Conservation (phyloP, 2,113 vertebrate genomes). For the Antechinus flavipes region DNA sequence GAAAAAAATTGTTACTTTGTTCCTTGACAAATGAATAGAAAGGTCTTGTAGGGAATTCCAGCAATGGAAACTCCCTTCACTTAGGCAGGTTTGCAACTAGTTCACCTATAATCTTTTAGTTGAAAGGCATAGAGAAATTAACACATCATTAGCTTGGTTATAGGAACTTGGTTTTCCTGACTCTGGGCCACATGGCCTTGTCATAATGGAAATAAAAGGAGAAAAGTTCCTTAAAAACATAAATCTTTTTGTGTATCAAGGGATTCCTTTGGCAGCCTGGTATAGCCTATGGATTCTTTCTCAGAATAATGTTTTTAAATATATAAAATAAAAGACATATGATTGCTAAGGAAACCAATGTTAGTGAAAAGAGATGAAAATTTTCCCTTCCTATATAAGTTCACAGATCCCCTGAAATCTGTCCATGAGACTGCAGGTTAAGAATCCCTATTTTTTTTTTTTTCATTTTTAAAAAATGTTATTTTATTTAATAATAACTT, state of each 20-base stretch:
- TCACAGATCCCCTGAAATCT: not conserved
- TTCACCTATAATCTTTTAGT: not conserved
- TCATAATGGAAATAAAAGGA: not conserved
- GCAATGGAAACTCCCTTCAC: not conserved
- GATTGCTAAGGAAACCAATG: not conserved
- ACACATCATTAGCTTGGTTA: not conserved
- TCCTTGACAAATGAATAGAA: not conserved
- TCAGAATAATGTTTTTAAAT: not conserved
- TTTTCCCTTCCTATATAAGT: not conserved
- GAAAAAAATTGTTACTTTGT: not conserved
- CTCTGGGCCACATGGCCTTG: not conserved
- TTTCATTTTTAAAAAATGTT: too few species aligned
- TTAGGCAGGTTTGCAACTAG: not conserved
- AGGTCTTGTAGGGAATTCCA: not conserved
- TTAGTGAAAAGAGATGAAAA: not conserved
- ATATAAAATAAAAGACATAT: not conserved
- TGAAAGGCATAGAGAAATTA: not conserved
- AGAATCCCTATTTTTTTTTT: not conserved
- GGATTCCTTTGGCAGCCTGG: not conserved
- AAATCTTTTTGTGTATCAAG: not conserved
- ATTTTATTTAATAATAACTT: too few species aligned
- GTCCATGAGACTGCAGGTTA: not conserved
- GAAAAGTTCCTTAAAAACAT: not conserved
- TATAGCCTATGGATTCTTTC: not conserved
- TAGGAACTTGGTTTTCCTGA: not conserved